Evolutionary conservation across 2,797 vertebrate genomes (phyloP).

Genomic region (Halcyon leucocephala): DNA sequence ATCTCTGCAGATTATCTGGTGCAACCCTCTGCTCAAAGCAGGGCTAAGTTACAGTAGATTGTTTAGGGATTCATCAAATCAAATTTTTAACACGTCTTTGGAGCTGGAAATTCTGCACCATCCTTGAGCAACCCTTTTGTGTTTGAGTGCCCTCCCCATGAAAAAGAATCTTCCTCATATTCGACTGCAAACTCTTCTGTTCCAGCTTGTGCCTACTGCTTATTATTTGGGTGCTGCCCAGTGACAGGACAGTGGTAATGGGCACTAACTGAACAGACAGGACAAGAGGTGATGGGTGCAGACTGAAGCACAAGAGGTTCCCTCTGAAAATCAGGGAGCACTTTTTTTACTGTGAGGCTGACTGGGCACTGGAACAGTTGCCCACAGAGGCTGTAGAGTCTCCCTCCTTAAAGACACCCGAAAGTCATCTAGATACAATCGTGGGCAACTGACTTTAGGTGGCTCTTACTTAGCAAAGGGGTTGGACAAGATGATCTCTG

Average conservation of each 20-base stretch:
- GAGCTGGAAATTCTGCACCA: not conserved
- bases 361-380: not conserved
- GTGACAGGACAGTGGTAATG: not conserved
- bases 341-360: not conserved
- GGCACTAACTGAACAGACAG: not conserved
- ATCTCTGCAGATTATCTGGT: not conserved
- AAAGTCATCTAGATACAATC: fast-evolving
- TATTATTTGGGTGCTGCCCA: not conserved
- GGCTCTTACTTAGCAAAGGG: not conserved
- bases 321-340: not conserved
- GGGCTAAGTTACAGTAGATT: not conserved
- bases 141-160: not conserved
- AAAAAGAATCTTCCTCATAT: not conserved
- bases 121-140: not conserved
- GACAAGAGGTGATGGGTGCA: not conserved
- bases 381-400: not conserved
- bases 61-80: fast-evolving
- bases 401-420: not conserved
- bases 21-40: not conserved
- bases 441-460: not conserved
- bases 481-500: not conserved
- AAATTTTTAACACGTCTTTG: not conserved
- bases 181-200: not conserved
- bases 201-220: not conserved
- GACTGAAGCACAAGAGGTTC: not conserved